A percentile compares a stretch with the other conserved stretches of the same genome.
Evolutionary conservation across 2,888 invertebrate species (phyloP).

Genomic region (Nomada fabriciana): DNA sequence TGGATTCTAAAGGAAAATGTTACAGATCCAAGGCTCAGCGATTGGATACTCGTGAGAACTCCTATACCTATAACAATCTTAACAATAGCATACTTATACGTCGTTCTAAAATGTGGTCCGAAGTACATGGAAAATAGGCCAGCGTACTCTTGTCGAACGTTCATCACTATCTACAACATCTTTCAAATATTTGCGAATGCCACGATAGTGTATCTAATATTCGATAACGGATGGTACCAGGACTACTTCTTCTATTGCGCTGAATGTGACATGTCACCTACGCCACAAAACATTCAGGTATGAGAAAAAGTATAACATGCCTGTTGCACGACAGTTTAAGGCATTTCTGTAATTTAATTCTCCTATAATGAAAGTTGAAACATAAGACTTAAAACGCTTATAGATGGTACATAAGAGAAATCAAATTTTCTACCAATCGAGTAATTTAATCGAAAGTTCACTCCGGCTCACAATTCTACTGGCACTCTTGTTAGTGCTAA

Average conservation of each 20-base stretch:
- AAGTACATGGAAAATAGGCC: conserved; percentile 89
- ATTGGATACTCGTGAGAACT: conserved; percentile 84
- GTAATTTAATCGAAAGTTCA: too few relatives aligned
- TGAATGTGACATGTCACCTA: not conserved
- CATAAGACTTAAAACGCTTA: too few relatives aligned
- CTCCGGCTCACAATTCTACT: too few relatives aligned
- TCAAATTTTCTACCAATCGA: too few relatives aligned
- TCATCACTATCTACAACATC: conserved; percentile 91
- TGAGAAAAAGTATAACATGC: too few relatives aligned
- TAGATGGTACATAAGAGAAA: too few relatives aligned
- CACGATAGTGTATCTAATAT: conserved; percentile 87
- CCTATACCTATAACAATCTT: conserved; percentile 86
- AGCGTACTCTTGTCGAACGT: conserved; percentile 88
- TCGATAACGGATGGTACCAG: conserved; percentile 53
- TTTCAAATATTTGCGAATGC: conserved; percentile 86
- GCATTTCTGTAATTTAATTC: too few relatives aligned
- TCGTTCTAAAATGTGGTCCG: conserved; percentile 87
- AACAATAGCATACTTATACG: conserved; percentile 85
- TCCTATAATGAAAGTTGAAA: too few relatives aligned
- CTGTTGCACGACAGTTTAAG: too few relatives aligned
- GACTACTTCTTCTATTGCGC: not conserved
- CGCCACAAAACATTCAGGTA: not conserved
- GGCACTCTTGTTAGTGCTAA: too few relatives aligned
- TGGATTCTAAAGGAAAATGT: not conserved
- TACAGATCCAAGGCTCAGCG: conserved; percentile 1